Evolutionary conservation across 2,888 invertebrate species (phyloP), one percentile per base, ranked within the genome.

Genomic region (Rotaria sp.): DNA sequence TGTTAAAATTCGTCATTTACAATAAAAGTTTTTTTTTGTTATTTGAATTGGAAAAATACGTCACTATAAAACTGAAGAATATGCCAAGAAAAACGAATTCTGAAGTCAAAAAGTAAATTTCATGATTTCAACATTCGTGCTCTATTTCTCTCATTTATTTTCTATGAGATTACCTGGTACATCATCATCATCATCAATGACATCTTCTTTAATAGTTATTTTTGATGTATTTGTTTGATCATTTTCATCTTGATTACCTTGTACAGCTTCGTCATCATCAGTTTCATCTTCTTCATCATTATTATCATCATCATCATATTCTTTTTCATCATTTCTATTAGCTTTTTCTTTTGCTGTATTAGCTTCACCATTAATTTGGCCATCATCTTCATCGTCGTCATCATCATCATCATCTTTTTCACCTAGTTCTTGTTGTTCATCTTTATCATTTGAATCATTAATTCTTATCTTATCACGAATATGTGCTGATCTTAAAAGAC

Each of bases 361-460:
- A 88, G 94, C 94, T 89, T 94, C 94, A 88, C 93, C 94, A 88
- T 93, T 93, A 89, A 48, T 67, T 24, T 67, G 48, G 55, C 80
- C 45, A 35, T 50, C 75, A 88, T 92, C 91, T 91, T 93, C 88
- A 91, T 91, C 91, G 24, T 91, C 92, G 85, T 91, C 91, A 85
- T 90, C 90, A 15, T 91, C 92, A 74, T 92, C 91, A 84, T 89
- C 89, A 24, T 88, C 88, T 18, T 89, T 89, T 85, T 88, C 88
- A 50, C 93, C 93, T 87, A 93, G 93, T 87, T 92, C 92, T 87
- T 93, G 93, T 84, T 91, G 92, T 90, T 93, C 91, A 88, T 92
- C 92, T 89, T 91, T 88, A 89, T 93, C 91, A 88, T 92, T 90
- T 24, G 90, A 89, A 57, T 86, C 87, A 45, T 86, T 55, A 55